Evolutionary conservation across 2,888 invertebrate genomes (phyloP).

Genomic region (Myopa testacea): DNA sequence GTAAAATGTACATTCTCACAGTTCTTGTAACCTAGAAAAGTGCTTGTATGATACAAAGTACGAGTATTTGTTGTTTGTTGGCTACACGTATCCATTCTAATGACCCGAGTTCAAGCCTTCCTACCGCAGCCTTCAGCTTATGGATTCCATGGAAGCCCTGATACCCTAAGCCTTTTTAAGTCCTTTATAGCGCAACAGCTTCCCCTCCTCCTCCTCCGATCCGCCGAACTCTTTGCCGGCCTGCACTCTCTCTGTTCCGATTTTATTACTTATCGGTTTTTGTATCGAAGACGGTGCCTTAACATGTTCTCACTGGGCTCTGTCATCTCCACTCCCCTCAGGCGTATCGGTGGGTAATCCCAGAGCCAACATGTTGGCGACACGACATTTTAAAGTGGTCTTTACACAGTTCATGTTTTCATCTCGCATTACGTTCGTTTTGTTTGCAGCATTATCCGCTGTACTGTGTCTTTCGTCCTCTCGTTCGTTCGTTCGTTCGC

Average conservation of each 20-base stretch:
- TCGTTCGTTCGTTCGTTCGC: background rate
- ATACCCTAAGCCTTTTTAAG: background rate
- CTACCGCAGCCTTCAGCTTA: no score
- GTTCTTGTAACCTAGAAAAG: no score
- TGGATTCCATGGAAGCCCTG: no score
- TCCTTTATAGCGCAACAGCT: background rate
- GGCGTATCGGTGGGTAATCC: constrained; percentile 20
- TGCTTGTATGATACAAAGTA: no score
- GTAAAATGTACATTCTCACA: background rate
- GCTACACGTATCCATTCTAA: no score
- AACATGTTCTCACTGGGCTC: constrained; percentile 7
- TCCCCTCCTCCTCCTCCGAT: background rate
- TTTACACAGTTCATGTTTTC: constrained; percentile 42
- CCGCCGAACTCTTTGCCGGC: background rate
- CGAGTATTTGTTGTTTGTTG: no score
- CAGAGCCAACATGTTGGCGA: constrained; percentile 35
- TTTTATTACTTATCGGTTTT: constrained; percentile 25
- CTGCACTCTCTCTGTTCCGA: background rate
- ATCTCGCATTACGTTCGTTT: constrained; percentile 34
- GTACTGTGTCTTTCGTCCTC: background rate
- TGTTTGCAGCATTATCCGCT: constrained; percentile 28
- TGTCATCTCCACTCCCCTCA: constrained; percentile 42
- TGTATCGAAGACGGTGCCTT: constrained; percentile 15
- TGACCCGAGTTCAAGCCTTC: no score
- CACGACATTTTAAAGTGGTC: constrained; percentile 40